Evolutionary conservation across 2,113 vertebrate species (phyloP).

Genomic region (Eolophus roseicapilla): DNA sequence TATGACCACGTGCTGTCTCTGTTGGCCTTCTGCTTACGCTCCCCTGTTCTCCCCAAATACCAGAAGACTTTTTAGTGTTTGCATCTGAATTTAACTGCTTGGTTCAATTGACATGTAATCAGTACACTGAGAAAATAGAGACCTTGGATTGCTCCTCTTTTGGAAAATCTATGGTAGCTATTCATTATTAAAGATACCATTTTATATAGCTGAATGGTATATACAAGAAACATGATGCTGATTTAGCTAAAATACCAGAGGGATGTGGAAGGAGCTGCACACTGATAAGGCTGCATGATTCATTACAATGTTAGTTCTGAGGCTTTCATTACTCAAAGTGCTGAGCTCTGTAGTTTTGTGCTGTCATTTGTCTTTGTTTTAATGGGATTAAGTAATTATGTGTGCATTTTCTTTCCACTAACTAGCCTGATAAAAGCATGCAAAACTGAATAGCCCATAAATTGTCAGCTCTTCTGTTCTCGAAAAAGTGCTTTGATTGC

Average conservation of each 20-base stretch:
- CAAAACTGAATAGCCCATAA: conserved; percentile 38
- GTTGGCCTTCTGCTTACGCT: not conserved
- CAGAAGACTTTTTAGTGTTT: not conserved
- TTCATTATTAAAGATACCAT: not conserved
- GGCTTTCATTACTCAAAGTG: conserved; percentile 37
- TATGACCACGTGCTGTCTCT: not conserved
- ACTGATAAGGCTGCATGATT: conserved; percentile 30
- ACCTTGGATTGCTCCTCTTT: not conserved
- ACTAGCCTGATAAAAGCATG: conserved; percentile 62
- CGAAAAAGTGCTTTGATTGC: conserved; percentile 36
- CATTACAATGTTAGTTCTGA: not conserved
- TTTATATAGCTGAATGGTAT: not conserved
- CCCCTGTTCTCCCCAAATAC: not conserved
- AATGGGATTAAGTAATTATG: conserved; percentile 65
- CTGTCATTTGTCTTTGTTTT: conserved; percentile 59
- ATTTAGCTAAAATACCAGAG: conserved; percentile 36
- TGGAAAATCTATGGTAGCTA: not conserved
- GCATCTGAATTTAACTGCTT: not conserved
- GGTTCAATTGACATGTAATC: not conserved
- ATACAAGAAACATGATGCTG: conserved; percentile 17
- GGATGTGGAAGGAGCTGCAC: conserved; percentile 46
- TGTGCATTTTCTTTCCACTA: conserved; percentile 37
- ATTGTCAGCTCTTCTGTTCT: conserved; percentile 30
- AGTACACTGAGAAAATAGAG: not conserved
- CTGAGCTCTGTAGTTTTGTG: conserved; percentile 15